Percentiles rank a stretch among this genome's conserved stretches.
Evolutionary conservation across 2,797 vertebrate genomes (phyloP).

Genomic region (Rhynchonycteris naso): DNA sequence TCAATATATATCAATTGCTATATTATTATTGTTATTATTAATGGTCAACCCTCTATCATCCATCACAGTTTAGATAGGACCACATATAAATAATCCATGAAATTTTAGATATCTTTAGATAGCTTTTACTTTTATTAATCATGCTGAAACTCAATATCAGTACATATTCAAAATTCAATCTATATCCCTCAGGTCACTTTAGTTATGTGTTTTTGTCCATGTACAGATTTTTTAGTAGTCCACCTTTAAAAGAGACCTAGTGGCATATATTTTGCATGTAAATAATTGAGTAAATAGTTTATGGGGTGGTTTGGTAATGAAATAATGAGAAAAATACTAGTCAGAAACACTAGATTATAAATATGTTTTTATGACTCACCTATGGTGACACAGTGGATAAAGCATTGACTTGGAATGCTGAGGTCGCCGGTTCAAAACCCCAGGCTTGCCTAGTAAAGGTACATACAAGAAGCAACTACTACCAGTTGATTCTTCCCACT

Average conservation of each 20-base stretch:
- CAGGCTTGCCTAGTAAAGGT: too few species aligned
- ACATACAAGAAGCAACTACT: too few species aligned
- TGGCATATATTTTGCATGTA: background rate
- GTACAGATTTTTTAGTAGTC: background rate
- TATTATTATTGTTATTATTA: background rate
- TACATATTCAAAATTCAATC: background rate
- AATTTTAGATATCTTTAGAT: background rate
- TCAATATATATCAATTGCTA: background rate
- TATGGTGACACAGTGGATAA: too few species aligned
- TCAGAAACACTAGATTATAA: background rate
- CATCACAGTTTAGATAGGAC: background rate
- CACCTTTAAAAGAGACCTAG: background rate
- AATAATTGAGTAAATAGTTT: background rate
- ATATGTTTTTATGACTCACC: background rate
- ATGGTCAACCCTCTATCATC: background rate
- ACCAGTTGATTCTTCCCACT: too few species aligned
- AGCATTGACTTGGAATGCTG: too few species aligned
- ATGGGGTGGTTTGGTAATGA: background rate
- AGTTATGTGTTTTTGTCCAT: background rate
- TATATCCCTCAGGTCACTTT: background rate
- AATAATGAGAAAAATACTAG: background rate
- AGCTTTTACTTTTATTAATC: background rate
- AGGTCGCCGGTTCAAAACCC: too few species aligned
- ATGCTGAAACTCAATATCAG: background rate
- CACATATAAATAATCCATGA: background rate